phyloP scores from a whole-genome alignment of 2,888 invertebrate species.

The Noctuana brunneofusca region DNA sequence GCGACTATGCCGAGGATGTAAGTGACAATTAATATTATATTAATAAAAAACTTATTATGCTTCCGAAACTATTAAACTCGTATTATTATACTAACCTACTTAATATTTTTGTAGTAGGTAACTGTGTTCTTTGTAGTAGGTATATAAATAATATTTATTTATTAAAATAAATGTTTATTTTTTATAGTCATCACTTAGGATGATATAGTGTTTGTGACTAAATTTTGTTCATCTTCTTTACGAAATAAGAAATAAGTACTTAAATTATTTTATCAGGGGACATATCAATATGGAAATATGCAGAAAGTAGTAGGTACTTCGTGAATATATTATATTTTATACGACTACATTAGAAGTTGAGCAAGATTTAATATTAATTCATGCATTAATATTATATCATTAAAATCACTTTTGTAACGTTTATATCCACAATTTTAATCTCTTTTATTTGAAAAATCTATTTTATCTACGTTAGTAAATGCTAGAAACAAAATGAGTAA shows the following conservation, averaged over 20 bases:
- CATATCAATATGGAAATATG: conserved; percentile 50
- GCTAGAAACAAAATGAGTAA: conserved; percentile 31
- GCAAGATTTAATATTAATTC: conserved; percentile 49
- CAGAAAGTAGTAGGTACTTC: conserved; percentile 44
- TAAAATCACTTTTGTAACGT: conserved; percentile 25
- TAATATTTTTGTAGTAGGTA: conserved; percentile 7
- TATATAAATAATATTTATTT: not conserved
- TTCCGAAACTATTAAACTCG: conserved; percentile 27
- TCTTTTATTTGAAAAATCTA: not conserved
- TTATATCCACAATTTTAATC: conserved; percentile 9
- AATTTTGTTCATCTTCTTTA: conserved; percentile 59
- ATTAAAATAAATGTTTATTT: conserved; percentile 9
- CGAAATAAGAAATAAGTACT: conserved; percentile 39
- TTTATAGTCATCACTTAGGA: conserved; percentile 15
- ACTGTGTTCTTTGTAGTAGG: not conserved
- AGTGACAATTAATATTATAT: not conserved
- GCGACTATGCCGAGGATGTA: not conserved
- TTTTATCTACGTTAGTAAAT: conserved; percentile 13
- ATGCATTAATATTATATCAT: conserved; percentile 32
- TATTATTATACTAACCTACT: conserved; percentile 19
- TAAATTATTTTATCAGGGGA: conserved; percentile 45
- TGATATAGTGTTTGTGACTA: conserved; percentile 28
- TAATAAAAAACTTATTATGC: conserved; percentile 19
- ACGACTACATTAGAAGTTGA: conserved; percentile 49
- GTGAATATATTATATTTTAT: conserved; percentile 44